Evolutionary conservation across 2,888 invertebrate genomes (phyloP), one percentile per base, ranked within the genome.

Genomic region (Agrenia bidenticulata): DNA sequence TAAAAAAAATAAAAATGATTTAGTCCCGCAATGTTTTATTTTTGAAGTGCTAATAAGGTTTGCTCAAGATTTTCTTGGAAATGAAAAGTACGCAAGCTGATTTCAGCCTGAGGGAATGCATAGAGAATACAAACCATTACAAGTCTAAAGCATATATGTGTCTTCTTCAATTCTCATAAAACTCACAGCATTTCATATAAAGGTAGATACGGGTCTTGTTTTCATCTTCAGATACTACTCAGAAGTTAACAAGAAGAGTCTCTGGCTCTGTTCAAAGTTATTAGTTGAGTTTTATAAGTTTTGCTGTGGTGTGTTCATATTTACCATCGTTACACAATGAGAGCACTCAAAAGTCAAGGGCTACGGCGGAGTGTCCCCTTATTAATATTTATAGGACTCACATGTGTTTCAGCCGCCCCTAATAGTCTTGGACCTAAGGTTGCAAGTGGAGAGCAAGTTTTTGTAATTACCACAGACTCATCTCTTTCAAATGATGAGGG

Each of bases 371-470:
- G 32, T 32, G 4, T 32, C 32, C 32, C 11, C 5, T 32, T 32
- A 32, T 4, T 11, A 4, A 4, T 32, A 32, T 4, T 11, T 11
- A 4, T 32, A 32, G 32, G 32, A 32, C 11, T 32, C 5, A 32
- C 32, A 32, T 32, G 32, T 32, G 32, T 32, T 32, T 32, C 32
- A 32, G 11, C 32, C 11, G 32, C 32, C 32, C 45, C 45, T 5
- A 45, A 15, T 45, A 4, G 5, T 11, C 19, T 45, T 5, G 5
- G 4, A 17, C 45, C 45, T 5, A 45, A 45, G 9, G 54, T 61
- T 13, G 41, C 61, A 21, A 42, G 27, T 57, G 56, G 61, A 23
- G 54, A 54, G 13, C 23, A 61, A 1, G 61, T 61, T 13, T 42
- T 61, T 23, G 54, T 61, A 9, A 55, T 61, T 42, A 55, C 61